Base-by-base conservation (phyloP, 2,113 vertebrate species). In the Seriola dumerili region DNA sequence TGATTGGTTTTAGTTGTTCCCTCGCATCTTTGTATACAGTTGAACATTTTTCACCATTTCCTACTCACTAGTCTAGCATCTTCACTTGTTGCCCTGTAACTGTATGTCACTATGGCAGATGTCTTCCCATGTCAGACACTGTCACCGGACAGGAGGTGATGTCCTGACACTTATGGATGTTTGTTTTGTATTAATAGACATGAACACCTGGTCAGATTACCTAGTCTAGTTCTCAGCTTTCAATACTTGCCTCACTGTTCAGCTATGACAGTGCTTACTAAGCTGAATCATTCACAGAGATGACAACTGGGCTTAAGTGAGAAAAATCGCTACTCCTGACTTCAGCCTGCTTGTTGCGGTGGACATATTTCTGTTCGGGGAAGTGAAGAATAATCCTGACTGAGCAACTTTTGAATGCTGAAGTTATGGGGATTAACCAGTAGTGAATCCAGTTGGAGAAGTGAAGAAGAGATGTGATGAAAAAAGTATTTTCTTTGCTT, bases 381-480 rank as follows among this genome's bases (percentile, higher is more conserved):
- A 69, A 57, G 29, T 55, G 38, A 63, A 29, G 17, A 59, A 40
- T 52, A 7, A 21, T 42, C 42, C 42, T 46, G 62, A 21, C 52
- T 72, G 21, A 23, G 19, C 13, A 38, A n/a, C 8, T 12, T 65
- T 19, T 72, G 11, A 61, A 67, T 19, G 21, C 21, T 12, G 32
- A 76, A 52, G 42, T 65, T 12, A 17, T 4, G 11, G 38, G 0
- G 7, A 5, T 23, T 8, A 16, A 50, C 36, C 21, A 17, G 6
- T 0, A 3, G 6, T 54, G 72, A 55, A 16, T 44, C 19, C 46
- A 79, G 9, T 29, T 48, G 8, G 7, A 21, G 44, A 46, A 25
- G 48, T 61, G 29, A 2, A 29, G 29, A 50, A 14, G 17, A 52
- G 16, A 19, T 64, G 34, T 68, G 71, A 71, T 83, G 84, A 69